Conservation (phyloP, 2,888 invertebrate genomes). For the Lithophane semibrunnea region DNA sequence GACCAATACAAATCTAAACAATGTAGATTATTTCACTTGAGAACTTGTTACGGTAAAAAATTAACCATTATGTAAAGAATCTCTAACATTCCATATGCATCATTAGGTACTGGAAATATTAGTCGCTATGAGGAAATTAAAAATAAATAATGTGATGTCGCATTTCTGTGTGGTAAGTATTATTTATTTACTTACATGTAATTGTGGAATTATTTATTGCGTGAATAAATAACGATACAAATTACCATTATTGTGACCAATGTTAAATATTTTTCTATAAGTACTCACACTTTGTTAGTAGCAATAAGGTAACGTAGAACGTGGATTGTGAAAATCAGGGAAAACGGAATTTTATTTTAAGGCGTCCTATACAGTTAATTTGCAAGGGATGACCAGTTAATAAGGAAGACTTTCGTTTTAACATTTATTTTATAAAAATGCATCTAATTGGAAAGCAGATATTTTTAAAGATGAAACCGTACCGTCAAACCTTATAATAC, state of each 20-base stretch:
- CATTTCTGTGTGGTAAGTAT: conserved; percentile 11
- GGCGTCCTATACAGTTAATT: neutral
- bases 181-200: conserved; percentile 32
- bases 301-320: neutral
- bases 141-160: conserved; percentile 20
- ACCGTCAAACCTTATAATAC: conserved; percentile 3
- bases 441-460: neutral
- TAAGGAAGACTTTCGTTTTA: neutral
- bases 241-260: neutral
- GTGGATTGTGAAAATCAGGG: neutral
- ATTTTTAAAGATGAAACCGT: neutral
- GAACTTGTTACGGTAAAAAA: conserved; percentile 8
- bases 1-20: neutral
- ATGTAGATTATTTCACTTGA: conserved; percentile 6
- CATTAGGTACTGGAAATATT: conserved; percentile 9
- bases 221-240: conserved; percentile 9
- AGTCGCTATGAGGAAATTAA: conserved; percentile 40
- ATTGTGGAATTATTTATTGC: conserved; percentile 31
- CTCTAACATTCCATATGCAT: conserved; percentile 1
- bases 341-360: conserved; percentile 25
- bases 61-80: conserved; percentile 8
- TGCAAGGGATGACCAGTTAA: neutral
- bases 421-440: conserved; percentile 9
- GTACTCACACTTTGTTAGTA: neutral
- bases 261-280: neutral